Conservation (phyloP, 30 jellyfish, hydroid and myxozoan species). For the Cassiopea andromeda region DNA sequence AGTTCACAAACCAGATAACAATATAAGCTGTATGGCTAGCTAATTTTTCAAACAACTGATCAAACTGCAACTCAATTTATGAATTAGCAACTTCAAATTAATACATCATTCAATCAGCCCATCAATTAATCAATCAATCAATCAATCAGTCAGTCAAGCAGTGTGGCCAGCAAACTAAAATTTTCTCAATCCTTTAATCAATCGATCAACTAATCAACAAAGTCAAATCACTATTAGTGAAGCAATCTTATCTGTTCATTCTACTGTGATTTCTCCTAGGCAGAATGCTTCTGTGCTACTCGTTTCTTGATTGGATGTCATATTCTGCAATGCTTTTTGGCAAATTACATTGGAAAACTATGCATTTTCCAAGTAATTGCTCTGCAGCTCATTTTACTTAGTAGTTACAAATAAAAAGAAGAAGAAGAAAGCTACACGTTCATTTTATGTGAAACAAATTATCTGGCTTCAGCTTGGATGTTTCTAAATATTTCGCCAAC, state of each 20-base stretch:
- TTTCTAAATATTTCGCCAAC: too few relatives aligned
- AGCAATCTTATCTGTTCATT: neutral
- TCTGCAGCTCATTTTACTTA: neutral
- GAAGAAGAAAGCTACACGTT: neutral
- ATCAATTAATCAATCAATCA: neutral
- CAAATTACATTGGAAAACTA: neutral
- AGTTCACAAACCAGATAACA: too few relatives aligned
- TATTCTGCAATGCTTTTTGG: slow-evolving; percentile 8
- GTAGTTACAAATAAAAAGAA: neutral
- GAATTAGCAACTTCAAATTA: too few relatives aligned
- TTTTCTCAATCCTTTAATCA: neutral
- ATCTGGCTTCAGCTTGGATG: too few relatives aligned
- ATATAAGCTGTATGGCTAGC: too few relatives aligned
- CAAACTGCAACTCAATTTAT: too few relatives aligned
- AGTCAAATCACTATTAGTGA: too few relatives aligned
- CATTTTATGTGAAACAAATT: too few relatives aligned
- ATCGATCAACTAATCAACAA: neutral
- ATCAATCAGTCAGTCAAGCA: neutral
- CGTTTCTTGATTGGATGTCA: slow-evolving; percentile 7
- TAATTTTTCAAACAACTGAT: too few relatives aligned
- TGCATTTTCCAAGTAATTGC: neutral
- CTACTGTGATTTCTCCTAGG: slow-evolving; percentile 6
- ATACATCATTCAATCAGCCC: neutral
- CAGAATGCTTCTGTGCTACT: neutral
- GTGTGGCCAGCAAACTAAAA: too few relatives aligned